phyloP scores from a whole-genome alignment of 2,888 invertebrate species.

The Lasioglossum marginatum region DNA sequence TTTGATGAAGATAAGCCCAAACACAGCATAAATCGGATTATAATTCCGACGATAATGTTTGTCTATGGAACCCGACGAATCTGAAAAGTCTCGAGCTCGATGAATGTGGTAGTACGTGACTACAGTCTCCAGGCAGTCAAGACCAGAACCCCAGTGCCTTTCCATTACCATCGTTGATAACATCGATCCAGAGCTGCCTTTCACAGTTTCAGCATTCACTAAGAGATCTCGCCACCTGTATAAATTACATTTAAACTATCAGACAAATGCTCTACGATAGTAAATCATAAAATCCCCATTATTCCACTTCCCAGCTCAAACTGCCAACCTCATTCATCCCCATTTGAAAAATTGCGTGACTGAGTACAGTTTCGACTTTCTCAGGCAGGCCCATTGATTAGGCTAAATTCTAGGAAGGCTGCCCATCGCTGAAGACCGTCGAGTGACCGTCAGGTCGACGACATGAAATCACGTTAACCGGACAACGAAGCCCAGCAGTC shows the following conservation, averaged over 20 bases:
- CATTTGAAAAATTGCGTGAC: background rate
- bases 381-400: background rate
- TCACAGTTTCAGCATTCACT: constrained; percentile 18
- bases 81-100: too few species aligned
- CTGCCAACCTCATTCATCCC: background rate
- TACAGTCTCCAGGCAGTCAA: constrained; percentile 17
- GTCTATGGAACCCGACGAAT: too few species aligned
- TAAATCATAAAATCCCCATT: background rate
- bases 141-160: constrained; percentile 55
- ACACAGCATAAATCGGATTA: background rate
- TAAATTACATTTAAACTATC: background rate
- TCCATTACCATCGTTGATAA: constrained; percentile 54
- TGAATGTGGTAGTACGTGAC: too few species aligned
- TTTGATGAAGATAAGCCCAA: background rate
- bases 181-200: constrained; percentile 48
- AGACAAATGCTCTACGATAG: background rate
- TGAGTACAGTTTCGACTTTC: background rate
- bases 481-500: constrained; percentile 75
- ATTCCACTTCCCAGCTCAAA: background rate
- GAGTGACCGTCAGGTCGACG: constrained; percentile 74
- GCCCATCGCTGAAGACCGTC: constrained; percentile 55
- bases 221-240: constrained; percentile 60
- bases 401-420: constrained; percentile 29
- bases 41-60: too few species aligned
- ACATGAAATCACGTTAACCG: constrained; percentile 79